Percentiles rank a stretch among this genome's conserved stretches.
These are phyloP conservation scores for Acinonyx jubatus DNA, from an alignment of 2,113 vertebrate genomes.

Conservation along the genomic window DNA sequence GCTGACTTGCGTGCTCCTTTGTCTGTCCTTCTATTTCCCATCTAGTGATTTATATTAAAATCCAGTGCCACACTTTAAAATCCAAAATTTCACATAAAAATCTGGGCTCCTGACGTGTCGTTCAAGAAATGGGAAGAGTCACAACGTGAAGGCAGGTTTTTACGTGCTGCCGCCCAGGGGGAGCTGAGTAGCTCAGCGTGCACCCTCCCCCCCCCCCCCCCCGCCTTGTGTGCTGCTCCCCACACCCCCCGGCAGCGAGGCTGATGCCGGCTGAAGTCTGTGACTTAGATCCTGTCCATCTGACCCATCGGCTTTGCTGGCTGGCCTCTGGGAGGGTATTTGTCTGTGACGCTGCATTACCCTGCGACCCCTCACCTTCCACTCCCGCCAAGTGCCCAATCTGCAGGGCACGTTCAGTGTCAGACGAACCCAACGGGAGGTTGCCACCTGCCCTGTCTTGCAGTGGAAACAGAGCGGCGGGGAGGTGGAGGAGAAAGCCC, in stretches of 20 bases:
- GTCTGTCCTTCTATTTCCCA: not conserved
- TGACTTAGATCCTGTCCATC: fast-evolving
- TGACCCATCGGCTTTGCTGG: not conserved
- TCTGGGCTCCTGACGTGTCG: not conserved
- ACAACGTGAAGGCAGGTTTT: not conserved
- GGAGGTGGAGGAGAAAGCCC: fast-evolving
- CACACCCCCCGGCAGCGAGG: no score
- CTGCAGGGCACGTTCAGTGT: no score
- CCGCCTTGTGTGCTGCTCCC: fast-evolving
- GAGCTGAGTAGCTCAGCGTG: not conserved
- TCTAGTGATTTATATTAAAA: not conserved
- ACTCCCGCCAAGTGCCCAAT: not conserved
- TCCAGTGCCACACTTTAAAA: not conserved
- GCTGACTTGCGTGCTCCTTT: not conserved
- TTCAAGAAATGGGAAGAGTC: not conserved
- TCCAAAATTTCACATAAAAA: not conserved
- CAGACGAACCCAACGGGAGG: not conserved
- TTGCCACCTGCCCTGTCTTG: fast-evolving
- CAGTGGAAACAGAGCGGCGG: not conserved
- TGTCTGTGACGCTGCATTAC: not conserved
- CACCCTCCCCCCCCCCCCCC: not conserved
- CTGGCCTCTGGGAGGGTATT: not conserved
- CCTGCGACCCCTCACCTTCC: not conserved
- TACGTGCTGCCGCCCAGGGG: fast-evolving
- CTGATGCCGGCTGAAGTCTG: not conserved